phyloP scores from a whole-genome alignment of 2,797 vertebrate genomes.

The Lagocephalus sceleratus region DNA sequence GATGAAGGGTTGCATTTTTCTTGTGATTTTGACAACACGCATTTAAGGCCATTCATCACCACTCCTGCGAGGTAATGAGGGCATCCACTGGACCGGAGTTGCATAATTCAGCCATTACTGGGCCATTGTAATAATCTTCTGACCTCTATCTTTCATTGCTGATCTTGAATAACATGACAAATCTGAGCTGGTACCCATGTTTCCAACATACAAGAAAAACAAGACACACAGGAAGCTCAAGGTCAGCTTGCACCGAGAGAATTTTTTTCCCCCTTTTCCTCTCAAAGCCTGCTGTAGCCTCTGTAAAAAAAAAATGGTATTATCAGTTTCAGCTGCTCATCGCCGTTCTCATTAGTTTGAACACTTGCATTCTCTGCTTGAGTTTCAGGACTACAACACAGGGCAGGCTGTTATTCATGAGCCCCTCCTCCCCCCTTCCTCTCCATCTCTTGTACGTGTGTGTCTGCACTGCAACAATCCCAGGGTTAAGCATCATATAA shows the following conservation, averaged over 20 bases:
- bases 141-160: constrained; percentile 76
- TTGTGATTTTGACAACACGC: constrained; percentile 70
- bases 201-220: constrained; percentile 48
- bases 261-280: not conserved
- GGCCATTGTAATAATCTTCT: constrained; percentile 76
- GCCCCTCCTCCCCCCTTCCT: constrained; percentile 42
- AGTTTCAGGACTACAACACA: constrained; percentile 17
- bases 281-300: not conserved
- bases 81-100: constrained; percentile 66
- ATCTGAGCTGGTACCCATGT: constrained; percentile 47
- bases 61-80: constrained; percentile 66
- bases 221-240: constrained; percentile 38
- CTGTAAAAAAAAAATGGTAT: not conserved
- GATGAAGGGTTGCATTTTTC: constrained; percentile 69
- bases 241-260: constrained; percentile 33
- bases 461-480: not conserved
- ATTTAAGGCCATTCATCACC: constrained; percentile 72
- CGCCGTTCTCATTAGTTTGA: not conserved
- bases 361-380: constrained; percentile 11
- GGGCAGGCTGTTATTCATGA: constrained; percentile 53
- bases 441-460: constrained; percentile 45
- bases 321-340: not conserved
- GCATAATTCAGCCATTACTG: constrained; percentile 78
- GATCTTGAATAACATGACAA: constrained; percentile 72
- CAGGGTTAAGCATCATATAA: not conserved